phyloP scores from a whole-genome alignment of 2,113 vertebrate genomes.

The Saccopteryx leptura region DNA sequence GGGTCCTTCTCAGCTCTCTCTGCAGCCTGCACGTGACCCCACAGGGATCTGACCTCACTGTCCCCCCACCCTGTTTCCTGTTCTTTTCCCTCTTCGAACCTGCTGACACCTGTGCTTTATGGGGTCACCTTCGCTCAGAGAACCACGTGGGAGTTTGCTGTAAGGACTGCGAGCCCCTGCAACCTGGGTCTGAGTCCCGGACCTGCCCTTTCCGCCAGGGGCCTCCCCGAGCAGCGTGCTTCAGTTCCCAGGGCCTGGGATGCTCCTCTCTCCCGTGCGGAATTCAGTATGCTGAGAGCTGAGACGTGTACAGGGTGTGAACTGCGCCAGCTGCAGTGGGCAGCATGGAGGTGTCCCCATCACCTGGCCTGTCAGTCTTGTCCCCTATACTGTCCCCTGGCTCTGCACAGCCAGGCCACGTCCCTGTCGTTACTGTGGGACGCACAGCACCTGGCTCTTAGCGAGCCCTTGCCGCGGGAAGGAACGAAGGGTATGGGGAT shows the following conservation, averaged over 20 bases:
- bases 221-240: background rate
- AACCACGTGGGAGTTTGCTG: background rate
- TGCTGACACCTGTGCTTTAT: background rate
- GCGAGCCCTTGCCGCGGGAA: background rate
- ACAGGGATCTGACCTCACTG: background rate
- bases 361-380: rapidly evolving
- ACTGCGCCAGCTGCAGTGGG: background rate
- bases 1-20: background rate
- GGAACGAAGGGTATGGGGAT: rapidly evolving
- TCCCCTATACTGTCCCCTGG: rapidly evolving
- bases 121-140: background rate
- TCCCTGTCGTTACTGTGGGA: rapidly evolving
- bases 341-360: rapidly evolving
- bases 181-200: background rate
- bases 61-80: rapidly evolving
- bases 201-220: background rate
- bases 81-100: too few species aligned
- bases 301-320: rapidly evolving
- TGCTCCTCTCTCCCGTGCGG: background rate
- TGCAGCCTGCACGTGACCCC: rapidly evolving
- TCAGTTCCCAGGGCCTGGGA: background rate
- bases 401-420: background rate
- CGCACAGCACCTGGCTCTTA: rapidly evolving
- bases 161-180: background rate
- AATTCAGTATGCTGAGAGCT: rapidly evolving